Conservation (phyloP, 2,797 vertebrate species). For the Premnoplex brunnescens region DNA sequence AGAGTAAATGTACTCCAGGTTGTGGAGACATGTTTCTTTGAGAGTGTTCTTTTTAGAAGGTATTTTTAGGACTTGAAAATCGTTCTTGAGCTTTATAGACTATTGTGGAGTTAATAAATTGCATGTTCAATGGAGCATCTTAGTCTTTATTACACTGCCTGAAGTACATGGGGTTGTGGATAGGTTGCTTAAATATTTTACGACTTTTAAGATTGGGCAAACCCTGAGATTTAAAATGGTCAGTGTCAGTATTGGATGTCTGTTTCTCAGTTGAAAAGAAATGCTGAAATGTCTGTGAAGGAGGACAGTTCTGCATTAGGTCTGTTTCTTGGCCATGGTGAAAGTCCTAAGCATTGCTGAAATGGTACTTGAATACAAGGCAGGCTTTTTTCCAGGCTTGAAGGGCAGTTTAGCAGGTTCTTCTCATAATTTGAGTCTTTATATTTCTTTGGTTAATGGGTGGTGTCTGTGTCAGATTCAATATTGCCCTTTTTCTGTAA, state of each 20-base stretch:
- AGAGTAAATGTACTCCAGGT: neutral
- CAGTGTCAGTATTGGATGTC: neutral
- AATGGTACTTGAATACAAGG: neutral
- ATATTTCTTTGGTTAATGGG: neutral
- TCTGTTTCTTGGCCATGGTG: accelerated
- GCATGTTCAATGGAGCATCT: neutral
- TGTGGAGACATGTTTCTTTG: neutral
- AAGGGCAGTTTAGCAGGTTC: neutral
- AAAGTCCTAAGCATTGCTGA: neutral
- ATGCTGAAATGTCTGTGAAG: neutral
- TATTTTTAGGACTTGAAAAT: neutral
- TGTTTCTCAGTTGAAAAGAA: neutral
- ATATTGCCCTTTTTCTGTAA: neutral
- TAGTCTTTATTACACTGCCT: neutral
- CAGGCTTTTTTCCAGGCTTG: neutral
- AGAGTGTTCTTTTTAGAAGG: neutral
- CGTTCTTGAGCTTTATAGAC: neutral
- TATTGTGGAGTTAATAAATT: neutral
- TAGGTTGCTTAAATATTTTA: neutral
- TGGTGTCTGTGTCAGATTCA: neutral
- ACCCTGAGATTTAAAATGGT: neutral
- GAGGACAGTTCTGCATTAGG: neutral
- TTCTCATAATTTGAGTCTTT: neutral
- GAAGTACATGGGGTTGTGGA: neutral
- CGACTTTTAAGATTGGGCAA: neutral